Base-by-base conservation (phyloP, 2,888 invertebrate genomes). In the Xestobium rufovillosum region DNA sequence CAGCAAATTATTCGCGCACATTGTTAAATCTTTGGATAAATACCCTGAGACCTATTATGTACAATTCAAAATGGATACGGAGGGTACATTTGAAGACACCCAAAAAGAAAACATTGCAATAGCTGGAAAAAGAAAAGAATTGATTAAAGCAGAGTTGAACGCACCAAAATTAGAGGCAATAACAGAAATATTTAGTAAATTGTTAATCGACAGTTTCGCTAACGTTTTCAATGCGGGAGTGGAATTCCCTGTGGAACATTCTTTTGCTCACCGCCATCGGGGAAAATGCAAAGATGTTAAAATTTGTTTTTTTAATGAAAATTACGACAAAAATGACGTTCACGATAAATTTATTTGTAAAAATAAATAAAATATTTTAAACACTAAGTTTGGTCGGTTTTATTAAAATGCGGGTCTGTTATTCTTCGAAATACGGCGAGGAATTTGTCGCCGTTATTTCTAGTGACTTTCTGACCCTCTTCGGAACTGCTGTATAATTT, bases 391-490 rank as follows among this genome's bases (percentile, higher is more conserved):
- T n/a, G n/a, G n/a, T 19, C 23, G 23, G 14, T 33, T 32, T 39
- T 33, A 19, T 36, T 40, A 11, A 44, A 23, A 45, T 58, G 65
- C 16, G 71, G 65, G 62, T 78, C 76, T 32, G 61, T 40, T 42
- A 78, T 69, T 59, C 92, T 75, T 59, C 75, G 73, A 61, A 88
- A 97, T 37, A 94, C 84, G 36, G 97, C 96, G 42, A 92, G 66
- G 71, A 80, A 95, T 66, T 96, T 96, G 32, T 85, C 80, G 27
- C 98, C 97, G 50, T 86, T 82, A 64, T 96, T 96, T 53, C 98
- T 75, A 1, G 90, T 83, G 1, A 98, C 97, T 70, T 98, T 98
- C 63, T 96, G 85, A 0, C 97, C 98, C 70, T 98, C 98, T 69
- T 98, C 98, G 27, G 96, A 90, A 59, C 90, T 89, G 56, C 85